These are phyloP conservation scores for Beroe ovata DNA, from an alignment of 37 sponge, comb jelly and placozoan genomes.

Conservation along the genomic window DNA sequence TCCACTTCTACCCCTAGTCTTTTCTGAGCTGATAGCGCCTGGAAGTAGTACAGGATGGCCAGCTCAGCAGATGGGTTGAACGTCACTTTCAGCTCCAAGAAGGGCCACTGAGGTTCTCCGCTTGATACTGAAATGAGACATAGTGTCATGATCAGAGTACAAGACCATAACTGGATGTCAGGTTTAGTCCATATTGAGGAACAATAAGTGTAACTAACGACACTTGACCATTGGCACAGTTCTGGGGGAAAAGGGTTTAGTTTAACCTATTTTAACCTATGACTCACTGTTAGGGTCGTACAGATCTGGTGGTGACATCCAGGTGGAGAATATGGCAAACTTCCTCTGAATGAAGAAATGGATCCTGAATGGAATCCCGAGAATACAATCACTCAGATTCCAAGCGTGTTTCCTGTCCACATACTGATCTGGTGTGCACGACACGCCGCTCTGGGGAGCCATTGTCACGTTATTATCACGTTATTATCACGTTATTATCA, in stretches of 20 bases:
- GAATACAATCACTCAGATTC: neutral
- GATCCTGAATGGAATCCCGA: neutral
- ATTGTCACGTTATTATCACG: neutral
- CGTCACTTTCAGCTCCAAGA: conserved; percentile 15
- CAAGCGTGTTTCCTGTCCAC: neutral
- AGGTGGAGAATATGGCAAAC: neutral
- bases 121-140: neutral
- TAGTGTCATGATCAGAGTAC: neutral
- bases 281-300: conserved; percentile 2
- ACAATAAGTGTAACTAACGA: too few relatives aligned
- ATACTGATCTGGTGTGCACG: conserved; percentile 14
- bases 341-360: neutral
- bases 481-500: neutral
- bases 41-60: conserved; percentile 38
- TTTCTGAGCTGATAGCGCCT: conserved; percentile 21
- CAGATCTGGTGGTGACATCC: neutral
- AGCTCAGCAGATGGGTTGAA: conserved; percentile 22
- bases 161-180: too few relatives aligned
- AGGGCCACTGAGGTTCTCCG: neutral
- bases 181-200: too few relatives aligned
- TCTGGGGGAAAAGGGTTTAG: too few relatives aligned
- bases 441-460: conserved; percentile 19
- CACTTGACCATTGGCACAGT: too few relatives aligned
- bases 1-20: conserved; percentile 50
- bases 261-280: neutral